Evolutionary conservation across 2,888 invertebrate genomes (phyloP), one percentile per base, ranked within the genome.

Genomic region (Priapulus caudatus): DNA sequence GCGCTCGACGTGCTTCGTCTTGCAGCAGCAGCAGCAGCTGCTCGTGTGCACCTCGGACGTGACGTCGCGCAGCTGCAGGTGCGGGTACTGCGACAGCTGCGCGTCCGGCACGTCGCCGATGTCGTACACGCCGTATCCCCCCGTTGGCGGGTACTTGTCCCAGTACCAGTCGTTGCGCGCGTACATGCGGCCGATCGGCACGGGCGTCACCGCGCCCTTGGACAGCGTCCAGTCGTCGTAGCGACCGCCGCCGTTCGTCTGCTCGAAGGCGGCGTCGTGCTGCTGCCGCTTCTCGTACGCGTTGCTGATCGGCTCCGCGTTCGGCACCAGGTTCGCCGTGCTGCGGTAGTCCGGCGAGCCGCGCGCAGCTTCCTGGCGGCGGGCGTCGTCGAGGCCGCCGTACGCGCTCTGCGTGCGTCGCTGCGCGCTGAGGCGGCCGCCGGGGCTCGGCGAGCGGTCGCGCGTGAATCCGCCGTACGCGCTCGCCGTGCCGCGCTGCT

Each of bases 111-210:
- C 33, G 10, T 33, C 33, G 10, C 33, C 33, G 33, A 33, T 33
- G n/a, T 33, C 33, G n/a, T 10, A 33, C n/a, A n/a, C n/a, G 33
- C n/a, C 33, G n/a, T 33, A 33, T 10, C 33, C 10, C 10, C 33
- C 33, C n/a, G n/a, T n/a, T n/a, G n/a, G n/a, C n/a, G n/a, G n/a
- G n/a, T 33, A 33, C 33, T n/a, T 33, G 33, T 33, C 33, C 33
- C 33, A 33, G 33, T 10, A 10, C 33, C 33, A 33, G n/a, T 33
- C 33, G n/a, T 33, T 33, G 10, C 33, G 10, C n/a, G 33, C 33
- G n/a, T 33, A 33, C 33, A 33, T 33, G n/a, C 33, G 33, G n/a
- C 33, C 33, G 10, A 33, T 33, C 33, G 33, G 33, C 33, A 33
- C 10, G 10, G 33, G 33, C 33, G n/a, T 33, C 10, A 33, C 33